Percentiles rank a stretch among this genome's conserved stretches.
Evolutionary conservation across 2,113 vertebrate genomes (phyloP).

Genomic region (Trinectes maculatus): DNA sequence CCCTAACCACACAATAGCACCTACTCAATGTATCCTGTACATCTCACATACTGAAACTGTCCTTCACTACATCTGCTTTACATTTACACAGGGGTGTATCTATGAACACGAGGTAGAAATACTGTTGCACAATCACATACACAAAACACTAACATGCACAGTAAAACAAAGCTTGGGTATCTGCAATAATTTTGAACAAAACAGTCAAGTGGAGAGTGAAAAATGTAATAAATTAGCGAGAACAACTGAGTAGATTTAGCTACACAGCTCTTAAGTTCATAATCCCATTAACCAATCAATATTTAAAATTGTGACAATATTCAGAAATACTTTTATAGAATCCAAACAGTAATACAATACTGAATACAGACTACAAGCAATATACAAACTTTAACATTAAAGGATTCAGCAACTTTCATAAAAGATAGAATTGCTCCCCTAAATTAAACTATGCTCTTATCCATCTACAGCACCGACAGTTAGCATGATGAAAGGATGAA

Average conservation of each 20-base stretch:
- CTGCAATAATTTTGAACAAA: no score
- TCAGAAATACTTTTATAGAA: background rate
- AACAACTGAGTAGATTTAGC: no score
- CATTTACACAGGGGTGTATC: constrained; percentile 36
- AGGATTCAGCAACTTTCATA: no score
- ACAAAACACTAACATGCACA: background rate
- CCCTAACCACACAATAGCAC: constrained; percentile 34
- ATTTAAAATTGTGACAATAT: background rate
- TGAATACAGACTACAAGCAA: no score
- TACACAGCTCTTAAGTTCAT: background rate
- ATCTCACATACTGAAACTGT: constrained; percentile 28
- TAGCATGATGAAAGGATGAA: no score
- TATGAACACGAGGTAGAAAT: constrained; percentile 12
- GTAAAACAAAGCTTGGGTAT: background rate
- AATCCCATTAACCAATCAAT: background rate
- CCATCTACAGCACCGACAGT: no score
- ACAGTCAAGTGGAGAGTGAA: no score
- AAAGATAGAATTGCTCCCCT: no score
- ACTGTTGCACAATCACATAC: constrained; percentile 8
- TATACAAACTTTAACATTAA: background rate
- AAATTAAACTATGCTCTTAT: no score
- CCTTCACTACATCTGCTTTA: constrained; percentile 55
- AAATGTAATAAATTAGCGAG: no score
- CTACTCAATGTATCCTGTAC: constrained; percentile 18
- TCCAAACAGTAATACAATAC: background rate